Base-by-base conservation (phyloP, 2,888 invertebrate species). In the Platypus cylindrus region DNA sequence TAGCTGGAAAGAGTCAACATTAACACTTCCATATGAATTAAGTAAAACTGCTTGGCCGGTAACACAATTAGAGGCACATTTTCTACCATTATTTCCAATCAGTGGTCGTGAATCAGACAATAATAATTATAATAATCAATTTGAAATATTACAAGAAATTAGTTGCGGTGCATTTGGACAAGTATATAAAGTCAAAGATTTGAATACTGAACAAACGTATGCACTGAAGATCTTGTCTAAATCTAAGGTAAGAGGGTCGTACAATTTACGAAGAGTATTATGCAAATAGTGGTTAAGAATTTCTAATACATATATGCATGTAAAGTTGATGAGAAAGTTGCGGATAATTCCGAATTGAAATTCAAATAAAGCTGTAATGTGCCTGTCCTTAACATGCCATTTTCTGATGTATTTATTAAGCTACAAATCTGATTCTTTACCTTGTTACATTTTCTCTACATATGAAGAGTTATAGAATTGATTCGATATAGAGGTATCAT, bases 101-200 rank as follows among this genome's bases (percentile, higher is more conserved):
- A 73, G 70, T 45, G 69, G 71, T 28, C 67, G 72, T 26, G 59
- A 73, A n/a, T 61, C 61, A 26, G 70, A 75, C 49, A 66, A 66
- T 44, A 71, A 72, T n/a, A n/a, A n/a, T n/a, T n/a, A n/a, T n/a
- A n/a, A n/a, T n/a, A n/a, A n/a, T n/a, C n/a, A n/a, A 46, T 79
- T 73, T 55, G 60, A 71, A 63, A 70, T 85, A 44, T 55, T 80
- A 32, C 71, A 78, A 45, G 72, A 78, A 40, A 76, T 93, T 54
- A 81, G 87, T n/a, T 76, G 75, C 53, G 93, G 94, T 41, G 83
- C 90, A 13, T 94, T 87, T 62, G 90, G 93, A 14, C 77, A 80
- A 61, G 93, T 94, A 3, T 82, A 82, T 52, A 81, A 81, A 69
- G 87, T 84, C 9, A 64, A 67, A 44, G 73, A 76, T 55, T 68